Percentiles rank a stretch among this genome's conserved stretches.
Conservation (phyloP, 1,140 invertebrate genomes). For the Drosophila chauvacae region DNA sequence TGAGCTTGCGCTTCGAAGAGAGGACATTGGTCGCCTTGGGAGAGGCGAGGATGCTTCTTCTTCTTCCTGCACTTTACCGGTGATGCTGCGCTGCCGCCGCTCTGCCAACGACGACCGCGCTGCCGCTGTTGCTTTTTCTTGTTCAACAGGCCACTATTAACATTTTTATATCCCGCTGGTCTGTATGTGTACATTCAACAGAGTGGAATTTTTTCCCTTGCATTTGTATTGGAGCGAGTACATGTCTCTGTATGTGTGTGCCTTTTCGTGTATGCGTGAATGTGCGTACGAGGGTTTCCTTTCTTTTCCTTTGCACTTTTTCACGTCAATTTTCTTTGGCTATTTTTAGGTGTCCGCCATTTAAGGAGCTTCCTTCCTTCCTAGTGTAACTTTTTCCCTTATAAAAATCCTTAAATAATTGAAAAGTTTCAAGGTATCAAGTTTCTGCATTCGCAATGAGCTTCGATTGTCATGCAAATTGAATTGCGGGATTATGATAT, state of each 20-base stretch:
- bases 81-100: conserved; percentile 34
- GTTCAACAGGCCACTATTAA: conserved; percentile 81
- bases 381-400: background rate
- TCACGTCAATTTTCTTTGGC: conserved; percentile 39
- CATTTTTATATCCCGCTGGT: conserved; percentile 47
- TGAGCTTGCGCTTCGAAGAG: conserved; percentile 32
- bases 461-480: conserved; percentile 46
- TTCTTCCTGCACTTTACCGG: conserved; percentile 48
- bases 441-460: conserved; percentile 48
- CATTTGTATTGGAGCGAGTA: background rate
- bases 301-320: conserved; percentile 34
- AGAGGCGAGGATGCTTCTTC: conserved; percentile 26
- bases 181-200: conserved; percentile 62
- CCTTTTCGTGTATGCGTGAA: conserved; percentile 1
- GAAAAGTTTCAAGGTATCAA: conserved; percentile 51
- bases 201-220: conserved; percentile 58
- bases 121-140: conserved; percentile 62
- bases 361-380: conserved; percentile 17
- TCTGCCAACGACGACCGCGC: conserved; percentile 18
- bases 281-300: conserved; percentile 33
- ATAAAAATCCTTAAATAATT: conserved; percentile 52
- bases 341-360: conserved; percentile 59
- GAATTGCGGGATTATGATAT: conserved; percentile 38
- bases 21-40: background rate
- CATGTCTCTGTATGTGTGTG: background rate